Base-by-base conservation (phyloP, 2,113 vertebrate species). In the Fulmarus glacialis region DNA sequence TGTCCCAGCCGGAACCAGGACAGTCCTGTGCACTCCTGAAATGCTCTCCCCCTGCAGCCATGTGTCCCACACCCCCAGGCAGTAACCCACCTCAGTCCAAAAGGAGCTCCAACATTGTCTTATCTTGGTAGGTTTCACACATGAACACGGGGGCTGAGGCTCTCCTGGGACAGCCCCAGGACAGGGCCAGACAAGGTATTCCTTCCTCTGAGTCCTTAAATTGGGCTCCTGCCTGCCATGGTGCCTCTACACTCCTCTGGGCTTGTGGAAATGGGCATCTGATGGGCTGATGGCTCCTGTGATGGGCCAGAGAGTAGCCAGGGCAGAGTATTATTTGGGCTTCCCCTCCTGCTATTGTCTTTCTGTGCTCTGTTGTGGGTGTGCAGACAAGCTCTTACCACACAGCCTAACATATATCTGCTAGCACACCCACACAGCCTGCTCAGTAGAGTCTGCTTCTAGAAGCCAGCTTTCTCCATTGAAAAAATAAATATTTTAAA, bases 341-440 rank as follows among this genome's bases (percentile, higher is more conserved):
- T 52, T 10, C 11, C 7, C 6, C 4, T 82, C 17, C 47, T 0
- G 0, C 5, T 45, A 4, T 21, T 71, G 15, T 53, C 38, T 58
- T 72, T 77, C 23, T 62, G 19, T 75, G 14, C 29, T 60, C 45
- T 43, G 23, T 22, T 86, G n/a, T 36, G 17, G 7, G 12, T 13
- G 4, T 50, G 16, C 29, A 87, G 11, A 13, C 23, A 48, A 55
- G 19, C 3, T 56, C 11, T 89, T 34, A 42, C 1, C 12, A 20
- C 3, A 15, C 32, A 55, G 38, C 8, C 30, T 38, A 52, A 16
- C 13, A 8, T 12, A 2, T 50, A 71, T 34, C 27, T 84, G 21
- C 50, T 55, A 50, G 8, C 16, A 47, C 27, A 36, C 12, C 17
- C 1, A 0, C 26, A 42, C 5, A 67, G 21, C 48, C 42, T 92